Evolutionary conservation across 2,888 invertebrate genomes (phyloP), one percentile per base, ranked within the genome.

Genomic region (Hyposoter didymator): DNA sequence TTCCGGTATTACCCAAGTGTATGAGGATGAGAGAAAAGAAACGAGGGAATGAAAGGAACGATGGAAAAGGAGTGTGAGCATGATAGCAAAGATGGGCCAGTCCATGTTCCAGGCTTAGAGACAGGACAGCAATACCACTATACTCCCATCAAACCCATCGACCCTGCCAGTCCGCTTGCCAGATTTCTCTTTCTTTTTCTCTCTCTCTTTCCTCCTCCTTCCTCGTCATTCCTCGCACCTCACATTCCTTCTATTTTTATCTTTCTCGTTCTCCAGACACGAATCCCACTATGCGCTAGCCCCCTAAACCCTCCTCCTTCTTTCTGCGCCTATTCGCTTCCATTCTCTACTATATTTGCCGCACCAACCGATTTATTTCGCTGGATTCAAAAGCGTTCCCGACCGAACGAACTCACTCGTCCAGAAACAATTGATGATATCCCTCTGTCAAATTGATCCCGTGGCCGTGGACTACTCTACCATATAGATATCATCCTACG

Each of bases 391-490:
- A 84, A 82, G 79, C 82, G 78, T 70, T 80, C 67, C 69, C 70
- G 75, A 78, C 35, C 55, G 62, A 84, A 39, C 73, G 47, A 78
- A 43, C 59, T 78, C 78, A 69, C 84, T 84, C 82, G 82, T 82
- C 82, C 82, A 76, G 82, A 86, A 84, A 84, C 82, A 84, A 86
- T 84, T 84, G 84, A 76, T 86, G 78, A 82, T 86, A 82, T 82
- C 82, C 52, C 52, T 45, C 45, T 79, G 82, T 82, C 76, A 84
- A 86, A 78, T 82, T 66, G 78, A 86, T 84, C 82, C 66, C 59
- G 83, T 28, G 78, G 67, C 62, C 59, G 28, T 67, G 28, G 78
- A 49, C 72, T 66, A 47, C 59, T 78, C 72, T 19, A 47, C 39
- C 45, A 49, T 62, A 73, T 32, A 66, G 62, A 82, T 64, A 66